A percentile compares a stretch with the other conserved stretches of the same genome.
These are phyloP conservation scores for Leptogaster cylindrica DNA, from an alignment of 2,888 invertebrate species.

Conservation along the genomic window DNA sequence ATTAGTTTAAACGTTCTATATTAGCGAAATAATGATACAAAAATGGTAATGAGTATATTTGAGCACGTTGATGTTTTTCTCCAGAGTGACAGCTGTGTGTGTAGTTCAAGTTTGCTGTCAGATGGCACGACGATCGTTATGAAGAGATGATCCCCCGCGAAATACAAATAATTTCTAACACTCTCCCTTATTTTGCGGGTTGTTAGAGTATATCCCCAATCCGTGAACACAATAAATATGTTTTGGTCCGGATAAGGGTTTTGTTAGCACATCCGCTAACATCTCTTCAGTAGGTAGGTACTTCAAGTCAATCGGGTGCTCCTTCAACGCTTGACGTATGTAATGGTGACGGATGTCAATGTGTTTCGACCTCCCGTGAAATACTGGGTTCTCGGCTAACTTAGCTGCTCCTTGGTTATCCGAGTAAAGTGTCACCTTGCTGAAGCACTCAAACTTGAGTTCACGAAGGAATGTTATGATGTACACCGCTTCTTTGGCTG, in stretches of 20 bases:
- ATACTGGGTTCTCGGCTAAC: background rate
- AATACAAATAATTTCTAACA: too few relatives aligned
- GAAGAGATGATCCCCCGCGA: too few relatives aligned
- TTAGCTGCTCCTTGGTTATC: background rate
- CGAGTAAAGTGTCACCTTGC: background rate
- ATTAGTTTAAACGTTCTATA: too few relatives aligned
- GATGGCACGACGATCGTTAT: too few relatives aligned
- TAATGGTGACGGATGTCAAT: background rate
- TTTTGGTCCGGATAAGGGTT: background rate
- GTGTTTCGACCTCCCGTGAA: background rate
- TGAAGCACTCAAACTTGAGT: background rate
- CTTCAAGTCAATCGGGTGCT: background rate
- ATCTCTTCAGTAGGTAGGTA: background rate
- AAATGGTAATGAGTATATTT: too few relatives aligned
- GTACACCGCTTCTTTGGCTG: conserved; percentile 1
- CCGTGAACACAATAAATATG: background rate
- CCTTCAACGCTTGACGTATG: background rate
- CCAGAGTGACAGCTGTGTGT: too few relatives aligned
- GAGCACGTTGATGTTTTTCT: too few relatives aligned
- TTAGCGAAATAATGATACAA: too few relatives aligned
- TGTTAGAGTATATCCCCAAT: too few relatives aligned
- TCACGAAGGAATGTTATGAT: background rate
- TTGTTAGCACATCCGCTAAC: background rate
- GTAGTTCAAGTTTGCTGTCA: too few relatives aligned
- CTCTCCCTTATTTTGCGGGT: too few relatives aligned